Base-by-base conservation (phyloP, 2,888 invertebrate species). In the Plagiodera versicolora region DNA sequence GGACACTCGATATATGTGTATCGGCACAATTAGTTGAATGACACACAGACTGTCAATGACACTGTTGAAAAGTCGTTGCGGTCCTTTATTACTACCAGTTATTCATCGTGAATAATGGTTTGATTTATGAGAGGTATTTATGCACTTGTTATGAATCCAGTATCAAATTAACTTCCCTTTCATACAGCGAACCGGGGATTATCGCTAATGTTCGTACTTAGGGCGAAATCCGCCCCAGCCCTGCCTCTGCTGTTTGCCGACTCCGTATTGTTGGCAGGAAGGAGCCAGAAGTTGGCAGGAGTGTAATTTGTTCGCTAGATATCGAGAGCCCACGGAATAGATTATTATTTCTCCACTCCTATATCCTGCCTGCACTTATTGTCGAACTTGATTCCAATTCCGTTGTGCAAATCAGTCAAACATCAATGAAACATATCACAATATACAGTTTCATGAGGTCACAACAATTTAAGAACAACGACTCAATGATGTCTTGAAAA, bases 101-200 rank as follows among this genome's bases (percentile, higher is more conserved):
- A 51, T 47, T 66, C 60, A 62, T 61, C 63, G 65, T 63, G 68
- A 67, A 72, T 75, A 73, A 74, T 75, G 70, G 72, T 72, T 74
- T 76, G 76, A 76, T 77, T 77, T 77, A 76, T 75, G 47, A 67
- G 73, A 58, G 65, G 72, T 73, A 73, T 75, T 76, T 74, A 75
- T 74, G 68, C 73, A 74, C 75, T 76, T 76, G 76, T 76, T 75
- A 74, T 75, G 74, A 75, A 73, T 72, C 75, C 71, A 68, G 68
- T 69, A 71, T 71, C 69, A 72, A 73, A 73, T 73, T 73, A 73
- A 73, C 70, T 73, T 71, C 67, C 68, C 69, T 68, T 69, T 70
- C 61, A 67, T 70, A 56, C 32, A 17, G 59, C 55, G 58, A 62
- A 46, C 59, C 11, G 35, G 28, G 63, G 62, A 32, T 57, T 65